Conservation (phyloP, 2,797 vertebrate genomes). For the Oreonectes daqikongensis region DNA sequence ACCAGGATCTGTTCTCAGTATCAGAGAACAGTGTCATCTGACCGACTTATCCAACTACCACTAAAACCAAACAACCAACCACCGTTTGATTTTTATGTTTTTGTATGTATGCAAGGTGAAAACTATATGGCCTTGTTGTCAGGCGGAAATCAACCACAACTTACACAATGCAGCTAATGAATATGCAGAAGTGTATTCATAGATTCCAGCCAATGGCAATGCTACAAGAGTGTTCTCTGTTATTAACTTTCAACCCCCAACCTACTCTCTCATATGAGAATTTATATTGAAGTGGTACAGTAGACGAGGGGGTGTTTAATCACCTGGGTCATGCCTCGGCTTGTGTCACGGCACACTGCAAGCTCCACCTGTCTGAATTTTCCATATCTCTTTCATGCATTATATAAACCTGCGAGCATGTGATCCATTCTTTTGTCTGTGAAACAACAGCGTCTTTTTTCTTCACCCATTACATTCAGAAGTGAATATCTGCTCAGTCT, state of each 20-base stretch:
- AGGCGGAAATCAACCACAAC: not conserved
- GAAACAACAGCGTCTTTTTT: constrained; percentile 1
- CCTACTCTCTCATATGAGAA: not conserved
- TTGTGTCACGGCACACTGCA: not conserved
- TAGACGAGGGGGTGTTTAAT: not conserved
- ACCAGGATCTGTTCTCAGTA: not conserved
- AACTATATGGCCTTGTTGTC: not conserved
- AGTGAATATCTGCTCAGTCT: constrained; percentile 3
- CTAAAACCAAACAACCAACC: not conserved
- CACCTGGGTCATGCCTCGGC: constrained; percentile 9
- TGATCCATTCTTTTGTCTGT: constrained; percentile 35
- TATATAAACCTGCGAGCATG: constrained; percentile 11
- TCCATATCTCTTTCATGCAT: constrained; percentile 11
- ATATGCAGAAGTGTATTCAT: not conserved
- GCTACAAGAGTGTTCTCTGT: not conserved
- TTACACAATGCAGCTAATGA: not conserved
- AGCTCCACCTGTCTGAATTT: constrained; percentile 27
- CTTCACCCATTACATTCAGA: constrained; percentile 15
- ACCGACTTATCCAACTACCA: too few species aligned
- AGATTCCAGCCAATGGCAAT: not conserved
- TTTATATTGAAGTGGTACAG: not conserved
- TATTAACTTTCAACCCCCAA: not conserved
- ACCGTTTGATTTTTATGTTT: too few species aligned
- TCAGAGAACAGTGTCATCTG: too few species aligned
- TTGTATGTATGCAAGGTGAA: not conserved